Percentiles rank a stretch among this genome's conserved stretches.
phyloP scores from a whole-genome alignment of 23 tunicate genomes.

The Botrylloides violaceus region DNA sequence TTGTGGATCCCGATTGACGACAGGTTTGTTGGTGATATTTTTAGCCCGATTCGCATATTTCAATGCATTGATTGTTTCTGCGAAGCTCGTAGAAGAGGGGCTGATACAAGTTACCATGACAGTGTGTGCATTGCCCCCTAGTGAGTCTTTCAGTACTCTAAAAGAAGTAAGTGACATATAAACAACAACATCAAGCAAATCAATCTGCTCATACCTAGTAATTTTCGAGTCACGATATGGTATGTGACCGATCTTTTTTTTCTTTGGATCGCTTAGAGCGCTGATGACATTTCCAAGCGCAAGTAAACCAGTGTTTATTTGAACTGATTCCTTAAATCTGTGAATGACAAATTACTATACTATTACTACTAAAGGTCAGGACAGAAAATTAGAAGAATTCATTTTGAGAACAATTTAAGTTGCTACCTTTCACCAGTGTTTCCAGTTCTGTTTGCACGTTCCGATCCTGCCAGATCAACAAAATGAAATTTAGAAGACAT shows the following conservation, averaged over 20 bases:
- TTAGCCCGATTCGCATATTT: constrained; percentile 27
- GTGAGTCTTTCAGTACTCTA: constrained; percentile 21
- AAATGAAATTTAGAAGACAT: constrained; percentile 31
- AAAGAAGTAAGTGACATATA: neutral
- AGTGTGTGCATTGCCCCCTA: constrained; percentile 24
- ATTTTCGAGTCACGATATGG: constrained; percentile 24
- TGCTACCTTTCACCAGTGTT: constrained; percentile 26
- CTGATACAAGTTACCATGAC: constrained; percentile 28
- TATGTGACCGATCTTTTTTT: constrained; percentile 13
- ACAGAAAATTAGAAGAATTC: no score
- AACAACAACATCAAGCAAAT: no score
- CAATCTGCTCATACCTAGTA: constrained; percentile 7
- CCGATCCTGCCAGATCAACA: constrained; percentile 29
- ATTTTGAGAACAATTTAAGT: no score
- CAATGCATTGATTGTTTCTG: constrained; percentile 18
- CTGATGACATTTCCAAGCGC: constrained; percentile 29
- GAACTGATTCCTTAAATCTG: constrained; percentile 28
- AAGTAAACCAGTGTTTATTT: constrained; percentile 23
- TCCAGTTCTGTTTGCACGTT: constrained; percentile 27
- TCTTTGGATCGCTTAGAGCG: constrained; percentile 26
- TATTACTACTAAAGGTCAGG: no score
- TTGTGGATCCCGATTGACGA: constrained; percentile 26
- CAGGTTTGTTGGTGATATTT: constrained; percentile 24
- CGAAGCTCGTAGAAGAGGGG: constrained; percentile 24
- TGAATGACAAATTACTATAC: neutral